Conservation (phyloP, 1,140 invertebrate genomes). For the Drosophila subobscura region DNA sequence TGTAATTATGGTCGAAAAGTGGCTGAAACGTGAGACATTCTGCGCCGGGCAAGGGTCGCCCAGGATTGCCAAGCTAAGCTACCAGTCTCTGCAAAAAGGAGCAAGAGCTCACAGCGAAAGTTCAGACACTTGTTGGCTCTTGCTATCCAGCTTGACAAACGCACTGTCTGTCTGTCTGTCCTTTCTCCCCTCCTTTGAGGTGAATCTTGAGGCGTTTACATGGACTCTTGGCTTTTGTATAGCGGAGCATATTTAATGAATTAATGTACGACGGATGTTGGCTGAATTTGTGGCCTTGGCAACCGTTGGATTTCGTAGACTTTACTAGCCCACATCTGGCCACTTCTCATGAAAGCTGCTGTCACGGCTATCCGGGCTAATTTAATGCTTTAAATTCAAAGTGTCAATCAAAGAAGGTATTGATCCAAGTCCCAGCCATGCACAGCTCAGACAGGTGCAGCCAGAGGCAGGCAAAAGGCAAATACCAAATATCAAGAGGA, state of each 20-base stretch:
- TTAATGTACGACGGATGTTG: constrained; percentile 36
- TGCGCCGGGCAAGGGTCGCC: constrained; percentile 60
- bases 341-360: constrained; percentile 8
- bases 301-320: not conserved
- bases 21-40: constrained; percentile 80
- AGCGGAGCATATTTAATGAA: constrained; percentile 52
- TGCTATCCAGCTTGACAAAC: constrained; percentile 16
- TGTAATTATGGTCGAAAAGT: constrained; percentile 78
- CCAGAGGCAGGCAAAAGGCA: constrained; percentile 7
- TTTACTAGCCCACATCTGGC: constrained; percentile 14
- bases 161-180: not conserved
- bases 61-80: constrained; percentile 47
- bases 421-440: constrained; percentile 58
- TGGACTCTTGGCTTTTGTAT: constrained; percentile 18
- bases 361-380: constrained; percentile 19
- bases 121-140: constrained; percentile 75
- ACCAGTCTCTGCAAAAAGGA: constrained; percentile 3
- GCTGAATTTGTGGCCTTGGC: constrained; percentile 3
- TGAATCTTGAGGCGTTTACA: constrained; percentile 8
- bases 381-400: constrained; percentile 67
- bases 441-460: constrained; percentile 32
- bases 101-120: constrained; percentile 50
- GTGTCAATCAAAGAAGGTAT: constrained; percentile 74
- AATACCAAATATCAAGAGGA: constrained; percentile 13
- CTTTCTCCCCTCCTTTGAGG: not conserved